Evolutionary conservation across 2,113 vertebrate genomes (phyloP).

Genomic region (Megaleporinus macrocephalus): DNA sequence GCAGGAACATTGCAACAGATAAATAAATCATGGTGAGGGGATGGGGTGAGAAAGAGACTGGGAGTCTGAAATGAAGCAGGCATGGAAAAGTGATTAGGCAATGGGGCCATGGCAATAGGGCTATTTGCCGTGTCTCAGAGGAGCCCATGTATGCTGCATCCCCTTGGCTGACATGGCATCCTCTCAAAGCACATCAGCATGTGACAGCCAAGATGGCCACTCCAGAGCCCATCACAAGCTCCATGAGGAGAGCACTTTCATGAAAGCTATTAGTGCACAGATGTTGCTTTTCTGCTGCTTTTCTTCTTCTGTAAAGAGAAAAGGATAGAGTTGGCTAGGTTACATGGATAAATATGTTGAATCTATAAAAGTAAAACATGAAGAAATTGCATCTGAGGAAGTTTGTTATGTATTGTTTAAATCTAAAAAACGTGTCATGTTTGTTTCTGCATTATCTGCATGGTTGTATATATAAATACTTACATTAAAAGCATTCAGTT

Average conservation of each 20-base stretch:
- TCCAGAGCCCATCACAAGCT: conserved; percentile 62
- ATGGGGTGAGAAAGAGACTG: conserved; percentile 63
- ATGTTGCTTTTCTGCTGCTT: conserved; percentile 66
- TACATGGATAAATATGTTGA: background rate
- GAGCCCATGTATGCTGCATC: conserved; percentile 66
- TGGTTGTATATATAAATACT: no score
- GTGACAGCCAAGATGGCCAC: conserved; percentile 69
- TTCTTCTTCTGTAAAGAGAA: conserved; percentile 50
- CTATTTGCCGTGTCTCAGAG: conserved; percentile 69
- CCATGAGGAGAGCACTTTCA: conserved; percentile 57
- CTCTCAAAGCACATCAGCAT: conserved; percentile 79
- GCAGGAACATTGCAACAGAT: conserved; percentile 57
- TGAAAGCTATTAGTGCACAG: conserved; percentile 74
- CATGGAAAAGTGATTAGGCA: conserved; percentile 68
- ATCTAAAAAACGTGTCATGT: no score
- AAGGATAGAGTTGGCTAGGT: background rate
- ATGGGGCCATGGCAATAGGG: conserved; percentile 58
- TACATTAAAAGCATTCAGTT: no score
- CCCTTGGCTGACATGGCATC: conserved; percentile 75
- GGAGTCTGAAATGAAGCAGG: conserved; percentile 52
- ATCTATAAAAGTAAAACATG: conserved; percentile 1
- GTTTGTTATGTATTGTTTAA: background rate
- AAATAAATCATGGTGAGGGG: conserved; percentile 73
- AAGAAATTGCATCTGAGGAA: background rate
- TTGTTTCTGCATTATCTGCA: no score